Percentiles rank a stretch among this genome's conserved stretches.
Evolutionary conservation across 2,797 vertebrate species (phyloP).

Genomic region (Alosa sapidissima): DNA sequence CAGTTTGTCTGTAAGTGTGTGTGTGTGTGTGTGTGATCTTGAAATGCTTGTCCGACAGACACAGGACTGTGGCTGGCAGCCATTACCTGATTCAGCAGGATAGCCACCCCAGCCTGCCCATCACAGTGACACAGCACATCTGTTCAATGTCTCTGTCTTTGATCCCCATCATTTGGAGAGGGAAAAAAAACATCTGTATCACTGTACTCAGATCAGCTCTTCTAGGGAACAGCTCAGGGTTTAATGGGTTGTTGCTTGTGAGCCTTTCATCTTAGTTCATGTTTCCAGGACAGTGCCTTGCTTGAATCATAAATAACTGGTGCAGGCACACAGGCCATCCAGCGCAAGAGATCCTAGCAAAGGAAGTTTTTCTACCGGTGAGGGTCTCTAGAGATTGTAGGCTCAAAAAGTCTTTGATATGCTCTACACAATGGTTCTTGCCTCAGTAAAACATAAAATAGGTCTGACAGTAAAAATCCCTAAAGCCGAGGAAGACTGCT

Average conservation of each 20-base stretch:
- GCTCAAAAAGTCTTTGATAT: not conserved
- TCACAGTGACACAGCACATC: not conserved
- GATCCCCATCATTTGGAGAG: not conserved
- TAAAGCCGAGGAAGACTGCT: not conserved
- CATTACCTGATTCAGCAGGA: not conserved
- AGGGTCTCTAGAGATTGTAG: not conserved
- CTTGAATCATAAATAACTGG: not conserved
- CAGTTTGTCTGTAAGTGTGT: not conserved
- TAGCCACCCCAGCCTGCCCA: not conserved
- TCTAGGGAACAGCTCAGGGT: not conserved
- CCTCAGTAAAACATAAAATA: not conserved
- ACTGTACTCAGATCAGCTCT: constrained; percentile 12
- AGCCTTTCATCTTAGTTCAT: constrained; percentile 2
- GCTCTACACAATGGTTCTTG: not conserved
- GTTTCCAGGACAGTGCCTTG: not conserved
- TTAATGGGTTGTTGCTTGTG: not conserved
- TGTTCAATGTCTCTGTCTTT: not conserved
- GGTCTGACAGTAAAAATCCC: not conserved
- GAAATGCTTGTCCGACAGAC: not conserved
- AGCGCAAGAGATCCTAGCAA: not conserved
- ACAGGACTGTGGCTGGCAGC: not conserved
- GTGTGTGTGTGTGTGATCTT: not conserved
- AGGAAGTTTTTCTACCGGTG: not conserved
- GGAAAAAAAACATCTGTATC: not conserved
- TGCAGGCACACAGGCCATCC: not conserved